Base-by-base conservation (phyloP, 2,888 invertebrate genomes). In the Morinoia aosen region DNA sequence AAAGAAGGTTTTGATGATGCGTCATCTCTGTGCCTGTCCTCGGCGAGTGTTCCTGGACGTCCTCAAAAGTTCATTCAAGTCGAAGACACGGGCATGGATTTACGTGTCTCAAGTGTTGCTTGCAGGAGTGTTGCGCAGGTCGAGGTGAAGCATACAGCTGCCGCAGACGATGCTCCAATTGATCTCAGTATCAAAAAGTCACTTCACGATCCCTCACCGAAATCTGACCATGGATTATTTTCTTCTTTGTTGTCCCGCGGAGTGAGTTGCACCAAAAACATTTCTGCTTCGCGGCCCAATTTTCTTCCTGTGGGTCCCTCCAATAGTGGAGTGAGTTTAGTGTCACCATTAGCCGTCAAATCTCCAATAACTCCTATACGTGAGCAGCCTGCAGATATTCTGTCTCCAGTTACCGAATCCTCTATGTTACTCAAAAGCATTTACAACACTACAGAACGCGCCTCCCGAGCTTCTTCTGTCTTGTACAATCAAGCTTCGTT, bases 371-470 rank as follows among this genome's bases (percentile, higher is more conserved):
- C 96, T 10, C 96, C 96, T 16, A 96, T 96, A 57, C 96, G 95
- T 48, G 96, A 96, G 95, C 96, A 96, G 5, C 97, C 97, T 7
- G 97, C 97, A 33, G 98, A 98, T 97, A 98, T 98, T 95, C 96
- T 97, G 96, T 98, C 98, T 39, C 98, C 98, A 0, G 98, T 98
- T 10, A 98, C 98, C 96, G 98, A 98, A 97, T 98, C 98, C 0
- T 98, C 98, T 96, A 96, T 97, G 48, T 97, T 98, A 90, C 97
- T 98, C 96, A 98, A 98, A 56, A 98, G 98, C 3, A 97, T 98
- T 96, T 98, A 98, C 96, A 98, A 98, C 95, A 98, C 98, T 95
- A 98, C 98, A 96, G 98, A 98, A 96, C 97, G 98, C 97, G 97
- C 98, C 48, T 91, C 95, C 25, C 95, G 91, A 88, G 96, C 95